These are phyloP conservation scores for Uria aalge DNA, from an alignment of 2,113 vertebrate genomes.

Conservation along the genomic window DNA sequence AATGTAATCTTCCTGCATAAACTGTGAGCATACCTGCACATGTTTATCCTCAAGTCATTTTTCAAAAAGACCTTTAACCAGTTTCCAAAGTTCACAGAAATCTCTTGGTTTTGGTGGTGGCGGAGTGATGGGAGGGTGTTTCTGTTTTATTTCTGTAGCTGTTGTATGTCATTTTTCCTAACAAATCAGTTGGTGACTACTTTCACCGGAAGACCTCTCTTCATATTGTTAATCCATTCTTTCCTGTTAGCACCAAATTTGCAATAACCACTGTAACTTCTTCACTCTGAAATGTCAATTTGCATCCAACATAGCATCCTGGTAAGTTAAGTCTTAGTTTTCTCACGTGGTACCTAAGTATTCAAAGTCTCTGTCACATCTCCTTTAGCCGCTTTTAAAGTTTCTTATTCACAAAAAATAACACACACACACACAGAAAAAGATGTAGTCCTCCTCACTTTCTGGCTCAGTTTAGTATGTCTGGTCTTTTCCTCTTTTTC, in stretches of 20 bases:
- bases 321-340: neutral
- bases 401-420: neutral
- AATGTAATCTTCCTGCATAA: neutral
- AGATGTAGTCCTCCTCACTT: neutral
- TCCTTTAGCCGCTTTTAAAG: neutral
- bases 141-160: neutral
- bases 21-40: neutral
- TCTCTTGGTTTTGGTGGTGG: neutral
- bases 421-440: neutral
- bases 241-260: neutral
- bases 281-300: neutral
- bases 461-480: neutral
- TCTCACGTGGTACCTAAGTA: accelerated
- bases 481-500: neutral
- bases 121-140: neutral
- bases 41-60: neutral
- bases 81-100: neutral
- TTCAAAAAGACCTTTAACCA: neutral
- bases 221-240: neutral
- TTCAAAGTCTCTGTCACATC: neutral
- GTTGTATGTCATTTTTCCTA: neutral
- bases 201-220: neutral
- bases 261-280: neutral
- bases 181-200: neutral
- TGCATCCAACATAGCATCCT: neutral